phyloP scores from a whole-genome alignment of 2,888 invertebrate species.

The Drosophila quinaria region DNA sequence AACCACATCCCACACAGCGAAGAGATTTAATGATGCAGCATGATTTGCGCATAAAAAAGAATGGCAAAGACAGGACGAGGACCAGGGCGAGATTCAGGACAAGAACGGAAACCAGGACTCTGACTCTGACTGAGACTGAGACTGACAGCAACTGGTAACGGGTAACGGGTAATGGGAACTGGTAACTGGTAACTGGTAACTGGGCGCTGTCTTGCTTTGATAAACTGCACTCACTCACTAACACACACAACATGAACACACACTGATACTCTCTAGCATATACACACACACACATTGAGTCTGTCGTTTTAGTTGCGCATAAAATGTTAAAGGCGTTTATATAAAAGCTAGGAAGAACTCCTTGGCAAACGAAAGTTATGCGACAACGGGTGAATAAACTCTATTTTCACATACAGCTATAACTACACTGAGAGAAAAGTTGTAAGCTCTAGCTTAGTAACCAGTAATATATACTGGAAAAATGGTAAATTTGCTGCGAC shows the following conservation, averaged over 20 bases:
- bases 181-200: slow-evolving; percentile 42
- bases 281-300: slow-evolving; percentile 10
- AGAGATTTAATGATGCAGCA: slow-evolving; percentile 82
- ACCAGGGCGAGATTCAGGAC: slow-evolving; percentile 3
- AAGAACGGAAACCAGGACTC: slow-evolving; percentile 13
- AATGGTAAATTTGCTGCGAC: too few species aligned
- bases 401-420: slow-evolving; percentile 14
- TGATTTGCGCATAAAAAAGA: slow-evolving; percentile 78
- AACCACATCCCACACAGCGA: slow-evolving; percentile 52
- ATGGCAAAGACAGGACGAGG: slow-evolving; percentile 34
- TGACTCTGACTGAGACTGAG: slow-evolving; percentile 35
- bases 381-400: slow-evolving; percentile 67
- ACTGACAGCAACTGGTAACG: slow-evolving; percentile 57
- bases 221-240: slow-evolving; percentile 61
- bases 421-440: slow-evolving; percentile 33
- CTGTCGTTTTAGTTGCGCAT: slow-evolving; percentile 55
- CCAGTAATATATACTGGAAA: too few species aligned
- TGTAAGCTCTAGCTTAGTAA: background rate
- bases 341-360: slow-evolving; percentile 28
- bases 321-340: slow-evolving; percentile 59
- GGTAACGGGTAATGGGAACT: slow-evolving; percentile 25
- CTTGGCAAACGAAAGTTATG: slow-evolving; percentile 52
- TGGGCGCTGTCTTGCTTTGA: slow-evolving; percentile 69
- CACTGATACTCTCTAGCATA: slow-evolving; percentile 2
- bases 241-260: slow-evolving; percentile 11